These are phyloP conservation scores for Cantharis rufa DNA, from an alignment of 2,888 invertebrate genomes.

Conservation along the genomic window DNA sequence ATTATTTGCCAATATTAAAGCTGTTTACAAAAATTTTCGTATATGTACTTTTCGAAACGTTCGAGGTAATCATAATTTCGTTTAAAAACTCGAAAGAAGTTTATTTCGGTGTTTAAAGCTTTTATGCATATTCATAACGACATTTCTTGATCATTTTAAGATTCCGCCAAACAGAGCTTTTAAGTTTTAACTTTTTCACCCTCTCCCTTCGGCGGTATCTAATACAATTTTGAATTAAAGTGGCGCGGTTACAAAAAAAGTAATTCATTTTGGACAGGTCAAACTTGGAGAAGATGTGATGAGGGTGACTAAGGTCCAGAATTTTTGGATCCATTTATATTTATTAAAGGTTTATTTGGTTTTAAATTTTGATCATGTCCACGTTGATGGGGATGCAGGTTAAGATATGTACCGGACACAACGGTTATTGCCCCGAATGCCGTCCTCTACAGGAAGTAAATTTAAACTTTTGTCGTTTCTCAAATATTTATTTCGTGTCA, in stretches of 20 bases:
- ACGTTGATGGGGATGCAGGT: constrained; percentile 19
- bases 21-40: background rate
- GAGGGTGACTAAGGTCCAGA: background rate
- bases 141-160: background rate
- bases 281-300: background rate
- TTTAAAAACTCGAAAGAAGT: background rate
- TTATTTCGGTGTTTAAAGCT: background rate
- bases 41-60: background rate
- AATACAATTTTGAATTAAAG: background rate
- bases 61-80: background rate
- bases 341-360: background rate
- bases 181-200: background rate
- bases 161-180: background rate
- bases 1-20: background rate
- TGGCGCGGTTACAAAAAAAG: background rate
- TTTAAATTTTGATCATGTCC: constrained; percentile 7
- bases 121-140: background rate
- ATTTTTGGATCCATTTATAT: background rate
- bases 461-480: constrained; percentile 19
- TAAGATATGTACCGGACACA: constrained; percentile 36
- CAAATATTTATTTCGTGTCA: constrained; percentile 15
- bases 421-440: constrained; percentile 37
- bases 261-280: background rate
- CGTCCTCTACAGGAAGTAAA: constrained; percentile 35
- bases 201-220: background rate